phyloP scores from a whole-genome alignment of 2,113 vertebrate species.

The Rostratula benghalensis region DNA sequence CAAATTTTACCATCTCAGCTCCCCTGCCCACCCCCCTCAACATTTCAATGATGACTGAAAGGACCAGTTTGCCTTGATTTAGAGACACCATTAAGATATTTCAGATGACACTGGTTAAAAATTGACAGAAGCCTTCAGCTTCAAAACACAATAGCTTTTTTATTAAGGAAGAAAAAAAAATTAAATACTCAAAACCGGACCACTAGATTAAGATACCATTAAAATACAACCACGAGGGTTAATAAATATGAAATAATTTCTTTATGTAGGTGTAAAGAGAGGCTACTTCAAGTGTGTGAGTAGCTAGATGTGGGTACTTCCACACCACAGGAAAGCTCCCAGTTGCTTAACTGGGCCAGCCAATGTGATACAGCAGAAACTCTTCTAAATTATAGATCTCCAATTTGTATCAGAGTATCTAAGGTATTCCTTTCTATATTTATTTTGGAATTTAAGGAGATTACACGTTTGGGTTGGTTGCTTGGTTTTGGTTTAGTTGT shows the following conservation, averaged over 20 bases:
- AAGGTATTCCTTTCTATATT: conserved; percentile 1
- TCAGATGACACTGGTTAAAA: conserved; percentile 2
- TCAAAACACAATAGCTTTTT: conserved; percentile 16
- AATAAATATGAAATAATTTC: conserved; percentile 6
- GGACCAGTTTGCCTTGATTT: not conserved
- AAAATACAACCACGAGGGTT: not conserved
- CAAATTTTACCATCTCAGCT: not conserved
- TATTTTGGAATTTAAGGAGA: conserved; percentile 12
- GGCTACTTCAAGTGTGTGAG: not conserved
- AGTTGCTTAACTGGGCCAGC: not conserved
- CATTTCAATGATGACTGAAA: not conserved
- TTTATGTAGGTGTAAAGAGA: not conserved
- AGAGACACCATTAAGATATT: not conserved
- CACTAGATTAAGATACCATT: conserved; percentile 25
- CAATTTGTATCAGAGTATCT: not conserved
- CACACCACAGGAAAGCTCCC: not conserved
- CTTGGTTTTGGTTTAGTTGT: not conserved
- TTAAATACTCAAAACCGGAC: conserved; percentile 23
- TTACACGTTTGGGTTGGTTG: not conserved
- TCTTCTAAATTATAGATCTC: not conserved
- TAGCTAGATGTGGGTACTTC: not conserved
- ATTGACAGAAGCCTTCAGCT: conserved; percentile 1
- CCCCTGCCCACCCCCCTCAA: not conserved
- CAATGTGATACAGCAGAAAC: not conserved
- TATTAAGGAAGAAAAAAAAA: conserved; percentile 8